Conservation (phyloP, 2,113 vertebrate species). For the Lipophrys pholis region DNA sequence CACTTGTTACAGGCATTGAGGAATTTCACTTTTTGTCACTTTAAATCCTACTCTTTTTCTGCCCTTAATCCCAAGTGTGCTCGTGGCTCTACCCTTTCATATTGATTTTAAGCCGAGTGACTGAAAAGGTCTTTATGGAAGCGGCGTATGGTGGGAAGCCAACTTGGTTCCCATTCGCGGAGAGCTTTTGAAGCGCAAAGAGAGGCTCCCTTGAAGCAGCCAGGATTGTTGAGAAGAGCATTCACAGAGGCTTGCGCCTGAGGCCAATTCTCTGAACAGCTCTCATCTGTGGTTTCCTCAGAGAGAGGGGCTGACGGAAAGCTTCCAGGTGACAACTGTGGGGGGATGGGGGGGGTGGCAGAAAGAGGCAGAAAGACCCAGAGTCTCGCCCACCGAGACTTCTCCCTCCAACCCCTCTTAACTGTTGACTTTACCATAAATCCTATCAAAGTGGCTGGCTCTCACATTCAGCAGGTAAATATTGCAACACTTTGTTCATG, state of each 20-base stretch:
- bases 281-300: slow-evolving; percentile 65
- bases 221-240: slow-evolving; percentile 56
- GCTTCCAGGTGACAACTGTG: slow-evolving; percentile 73
- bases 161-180: slow-evolving; percentile 64
- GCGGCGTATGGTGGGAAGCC: slow-evolving; percentile 64
- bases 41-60: slow-evolving; percentile 43
- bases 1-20: slow-evolving; percentile 27
- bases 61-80: slow-evolving; percentile 52
- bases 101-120: slow-evolving; percentile 60
- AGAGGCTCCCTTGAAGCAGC: slow-evolving; percentile 64
- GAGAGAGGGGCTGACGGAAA: slow-evolving; percentile 56
- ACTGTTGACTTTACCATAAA: slow-evolving; percentile 17
- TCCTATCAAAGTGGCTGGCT: slow-evolving; percentile 5
- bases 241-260: slow-evolving; percentile 62
- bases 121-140: slow-evolving; percentile 62
- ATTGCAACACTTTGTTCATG: neutral
- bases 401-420: slow-evolving; percentile 11
- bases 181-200: slow-evolving; percentile 71
- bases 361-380: slow-evolving; percentile 17
- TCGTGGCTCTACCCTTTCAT: slow-evolving; percentile 47
- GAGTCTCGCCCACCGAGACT: slow-evolving; percentile 31
- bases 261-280: slow-evolving; percentile 73
- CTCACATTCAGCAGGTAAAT: slow-evolving; percentile 15
- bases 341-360: neutral
- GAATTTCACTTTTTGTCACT: slow-evolving; percentile 51